These are phyloP conservation scores for Phocoena phocoena DNA, from an alignment of 2,113 vertebrate species.

Conservation along the genomic window DNA sequence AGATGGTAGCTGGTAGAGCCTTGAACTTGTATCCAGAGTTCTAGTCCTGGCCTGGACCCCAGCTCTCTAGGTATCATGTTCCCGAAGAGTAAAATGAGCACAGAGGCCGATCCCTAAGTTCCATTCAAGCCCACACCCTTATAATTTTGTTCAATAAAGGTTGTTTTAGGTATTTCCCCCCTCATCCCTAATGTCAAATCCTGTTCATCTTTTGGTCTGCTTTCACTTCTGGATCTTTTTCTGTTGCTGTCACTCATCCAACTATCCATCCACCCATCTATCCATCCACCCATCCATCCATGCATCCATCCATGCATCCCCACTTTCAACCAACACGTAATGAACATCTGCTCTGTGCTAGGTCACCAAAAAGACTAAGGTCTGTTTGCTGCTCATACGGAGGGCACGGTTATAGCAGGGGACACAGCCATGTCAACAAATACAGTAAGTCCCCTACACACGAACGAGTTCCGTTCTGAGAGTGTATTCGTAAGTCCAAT, in stretches of 20 bases:
- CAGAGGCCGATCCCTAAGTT: not conserved
- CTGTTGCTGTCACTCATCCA: not conserved
- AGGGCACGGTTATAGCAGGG: not conserved
- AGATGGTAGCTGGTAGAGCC: not conserved
- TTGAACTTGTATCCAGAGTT: not conserved
- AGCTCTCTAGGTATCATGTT: not conserved
- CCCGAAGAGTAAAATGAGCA: not conserved
- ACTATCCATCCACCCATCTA: not conserved
- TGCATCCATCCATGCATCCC: not conserved
- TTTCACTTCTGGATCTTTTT: conserved; percentile 17
- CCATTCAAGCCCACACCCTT: not conserved
- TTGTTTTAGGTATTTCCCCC: not conserved
- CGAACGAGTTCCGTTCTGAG: too few relatives aligned
- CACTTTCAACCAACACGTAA: not conserved
- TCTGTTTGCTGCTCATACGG: not conserved
- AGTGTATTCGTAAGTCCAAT: too few relatives aligned
- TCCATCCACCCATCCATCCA: not conserved
- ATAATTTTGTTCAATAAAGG: not conserved
- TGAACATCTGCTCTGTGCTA: not conserved
- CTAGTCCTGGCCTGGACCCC: not conserved
- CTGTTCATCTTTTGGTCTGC: not conserved
- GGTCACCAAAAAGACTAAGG: not conserved
- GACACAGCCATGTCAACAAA: not conserved
- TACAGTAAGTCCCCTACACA: too few relatives aligned
- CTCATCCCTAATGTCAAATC: not conserved